phyloP scores from a whole-genome alignment of 1,140 invertebrate genomes.

The Zelostemma sp. region DNA sequence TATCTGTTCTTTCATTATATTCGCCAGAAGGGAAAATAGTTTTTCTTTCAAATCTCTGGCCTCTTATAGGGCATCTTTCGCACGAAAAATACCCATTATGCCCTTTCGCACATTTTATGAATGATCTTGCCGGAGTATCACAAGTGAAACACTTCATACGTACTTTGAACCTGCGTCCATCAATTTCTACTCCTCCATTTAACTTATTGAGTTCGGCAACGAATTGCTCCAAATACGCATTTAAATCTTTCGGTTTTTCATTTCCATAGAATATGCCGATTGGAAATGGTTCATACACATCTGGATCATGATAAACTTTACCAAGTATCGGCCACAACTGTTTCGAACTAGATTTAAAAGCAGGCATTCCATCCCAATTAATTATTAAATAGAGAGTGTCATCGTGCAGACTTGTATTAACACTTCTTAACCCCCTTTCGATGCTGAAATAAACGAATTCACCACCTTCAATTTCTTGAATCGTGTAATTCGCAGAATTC shows the following conservation, averaged over 20 bases:
- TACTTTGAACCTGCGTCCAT: slow-evolving; percentile 3
- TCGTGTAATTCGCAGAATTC: slow-evolving; percentile 8
- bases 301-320: slow-evolving; percentile 6
- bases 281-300: slow-evolving; percentile 17
- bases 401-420: too few relatives aligned
- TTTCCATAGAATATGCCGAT: slow-evolving; percentile 16
- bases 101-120: not conserved
- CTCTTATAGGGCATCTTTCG: slow-evolving; percentile 2
- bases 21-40: not conserved
- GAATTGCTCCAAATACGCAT: slow-evolving; percentile 11
- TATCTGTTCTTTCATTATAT: slow-evolving; percentile 8
- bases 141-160: slow-evolving; percentile 10
- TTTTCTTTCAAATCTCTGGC: not conserved
- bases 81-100: not conserved
- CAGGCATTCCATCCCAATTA: slow-evolving; percentile 3
- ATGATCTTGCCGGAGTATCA: slow-evolving; percentile 8
- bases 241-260: slow-evolving; percentile 6
- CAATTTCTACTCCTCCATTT: slow-evolving; percentile 5
- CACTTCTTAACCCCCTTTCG: not conserved
- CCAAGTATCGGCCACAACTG: slow-evolving; percentile 15
- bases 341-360: slow-evolving; percentile 10
- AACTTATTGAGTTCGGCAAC: slow-evolving; percentile 18
- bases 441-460: slow-evolving; percentile 27
- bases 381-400: too few relatives aligned
- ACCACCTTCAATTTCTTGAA: slow-evolving; percentile 13